Evolutionary conservation across 2,888 invertebrate species (phyloP).

Genomic region (Neria commutata): DNA sequence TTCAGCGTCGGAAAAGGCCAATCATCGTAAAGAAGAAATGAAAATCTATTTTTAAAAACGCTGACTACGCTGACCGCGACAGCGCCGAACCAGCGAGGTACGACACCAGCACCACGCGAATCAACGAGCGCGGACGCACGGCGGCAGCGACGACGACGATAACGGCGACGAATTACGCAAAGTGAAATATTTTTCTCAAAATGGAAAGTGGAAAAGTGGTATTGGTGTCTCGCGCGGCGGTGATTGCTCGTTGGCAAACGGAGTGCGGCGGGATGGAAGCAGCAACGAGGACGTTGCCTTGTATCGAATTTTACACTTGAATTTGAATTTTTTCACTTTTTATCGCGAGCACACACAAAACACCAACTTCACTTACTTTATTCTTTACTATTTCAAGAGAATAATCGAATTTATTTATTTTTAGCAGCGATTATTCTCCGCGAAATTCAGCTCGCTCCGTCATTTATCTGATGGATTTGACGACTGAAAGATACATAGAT

Average conservation of each 20-base stretch:
- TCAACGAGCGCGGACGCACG: constrained; percentile 33
- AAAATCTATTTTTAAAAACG: constrained; percentile 56
- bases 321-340: background rate
- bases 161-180: constrained; percentile 56
- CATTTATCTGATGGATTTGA: too few species aligned
- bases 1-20: constrained; percentile 34
- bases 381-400: background rate
- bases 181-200: constrained; percentile 53
- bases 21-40: too few species aligned
- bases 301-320: background rate
- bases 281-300: background rate
- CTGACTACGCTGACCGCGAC: constrained; percentile 40
- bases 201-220: constrained; percentile 50
- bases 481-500: too few species aligned
- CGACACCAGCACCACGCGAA: constrained; percentile 36
- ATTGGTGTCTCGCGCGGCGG: too few species aligned
- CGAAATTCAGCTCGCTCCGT: background rate
- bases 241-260: too few species aligned
- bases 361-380: background rate
- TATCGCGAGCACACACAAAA: background rate
- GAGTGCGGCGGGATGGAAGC: background rate
- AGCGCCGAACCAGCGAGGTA: constrained; percentile 41
- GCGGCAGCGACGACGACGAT: constrained; percentile 45
- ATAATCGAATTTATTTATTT: background rate
- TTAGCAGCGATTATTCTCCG: background rate